These are phyloP conservation scores for Tetropium fuscum DNA, from an alignment of 2,888 invertebrate genomes.

Conservation along the genomic window DNA sequence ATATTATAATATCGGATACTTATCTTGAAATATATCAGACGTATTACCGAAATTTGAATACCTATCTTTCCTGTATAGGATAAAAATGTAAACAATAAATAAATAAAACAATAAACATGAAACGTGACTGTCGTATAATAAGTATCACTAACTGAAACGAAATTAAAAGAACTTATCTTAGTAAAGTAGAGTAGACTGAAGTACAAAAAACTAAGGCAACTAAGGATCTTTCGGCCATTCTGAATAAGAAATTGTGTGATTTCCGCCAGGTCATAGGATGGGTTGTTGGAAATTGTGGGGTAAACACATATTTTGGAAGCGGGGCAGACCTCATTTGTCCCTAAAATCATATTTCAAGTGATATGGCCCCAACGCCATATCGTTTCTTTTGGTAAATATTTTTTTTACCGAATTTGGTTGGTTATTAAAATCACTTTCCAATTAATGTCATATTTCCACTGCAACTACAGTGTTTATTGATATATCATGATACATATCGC, in stretches of 20 bases:
- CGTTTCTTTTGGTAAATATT: too few relatives aligned
- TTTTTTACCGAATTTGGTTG: too few relatives aligned
- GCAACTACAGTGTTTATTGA: too few relatives aligned
- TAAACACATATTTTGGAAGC: not conserved
- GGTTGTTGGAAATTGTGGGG: not conserved
- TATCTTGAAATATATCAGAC: conserved; percentile 1
- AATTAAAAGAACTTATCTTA: too few relatives aligned
- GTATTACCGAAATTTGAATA: conserved; percentile 2
- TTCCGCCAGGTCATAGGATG: conserved; percentile 1
- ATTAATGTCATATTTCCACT: too few relatives aligned
- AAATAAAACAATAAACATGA: conserved; percentile 1
- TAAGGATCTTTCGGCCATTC: not conserved
- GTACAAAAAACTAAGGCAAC: too few relatives aligned
- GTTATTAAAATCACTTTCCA: too few relatives aligned
- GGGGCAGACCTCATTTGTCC: not conserved
- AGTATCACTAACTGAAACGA: not conserved
- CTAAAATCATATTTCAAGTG: too few relatives aligned
- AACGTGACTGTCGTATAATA: conserved; percentile 1
- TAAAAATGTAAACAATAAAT: conserved; percentile 3
- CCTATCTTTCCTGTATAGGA: not conserved
- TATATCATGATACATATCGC: too few relatives aligned
- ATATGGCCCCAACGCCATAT: too few relatives aligned
- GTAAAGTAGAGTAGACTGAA: too few relatives aligned
- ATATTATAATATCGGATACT: too few relatives aligned
- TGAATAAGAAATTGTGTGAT: not conserved